Base-by-base conservation (phyloP, 2,113 vertebrate species). In the Rhinopomastus cyanomelas region DNA sequence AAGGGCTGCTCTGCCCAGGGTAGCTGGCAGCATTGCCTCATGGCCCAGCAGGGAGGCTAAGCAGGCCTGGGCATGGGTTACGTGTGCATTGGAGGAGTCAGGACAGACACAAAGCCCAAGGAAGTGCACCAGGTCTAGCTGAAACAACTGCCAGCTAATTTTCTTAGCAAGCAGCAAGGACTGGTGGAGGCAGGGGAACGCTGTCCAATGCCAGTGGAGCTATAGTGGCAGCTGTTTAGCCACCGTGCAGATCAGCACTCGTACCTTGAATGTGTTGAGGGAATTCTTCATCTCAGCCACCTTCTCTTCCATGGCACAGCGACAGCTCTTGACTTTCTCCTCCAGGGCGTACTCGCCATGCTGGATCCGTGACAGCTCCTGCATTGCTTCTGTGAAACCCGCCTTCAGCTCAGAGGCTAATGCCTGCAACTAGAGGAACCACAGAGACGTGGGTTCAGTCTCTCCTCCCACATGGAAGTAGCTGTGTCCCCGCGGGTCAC, bases 251-350 rank as follows among this genome's bases (percentile, higher is more conserved):
- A 52, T 67, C 61, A 55, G 49, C 34, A 8, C 25, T 79, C 81
- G 75, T 93, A 99, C 99, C 99, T 99, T 99, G 87, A 99, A 98
- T 0, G 98, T 98, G 97, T 98, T 99, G 52, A 99, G 97, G 9
- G 98, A 98, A 87, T 99, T 99, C 96, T 98, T 99, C 96, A 99
- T 98, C 89, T 98, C 98, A 12, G 98, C 98, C 89, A 99, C 98
- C 95, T 98, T 98, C 90, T 99, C 98, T 56, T 98, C 98, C 95
- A 98, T 98, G 42, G 99, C 98, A 53, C 97, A 98, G 79, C 97
- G 98, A 86, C 98, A 98, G 49, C 97, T 97, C 91, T 98, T 98
- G 51, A 99, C 97, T 90, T 98, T 98, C 95, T 99, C 98, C 87
- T 99, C 98, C 96, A 99, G 93, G 81, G 97, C 96, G 2, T 97